phyloP scores from a whole-genome alignment of 2,113 vertebrate species.

The Rhegmatorhina hoffmannsi region DNA sequence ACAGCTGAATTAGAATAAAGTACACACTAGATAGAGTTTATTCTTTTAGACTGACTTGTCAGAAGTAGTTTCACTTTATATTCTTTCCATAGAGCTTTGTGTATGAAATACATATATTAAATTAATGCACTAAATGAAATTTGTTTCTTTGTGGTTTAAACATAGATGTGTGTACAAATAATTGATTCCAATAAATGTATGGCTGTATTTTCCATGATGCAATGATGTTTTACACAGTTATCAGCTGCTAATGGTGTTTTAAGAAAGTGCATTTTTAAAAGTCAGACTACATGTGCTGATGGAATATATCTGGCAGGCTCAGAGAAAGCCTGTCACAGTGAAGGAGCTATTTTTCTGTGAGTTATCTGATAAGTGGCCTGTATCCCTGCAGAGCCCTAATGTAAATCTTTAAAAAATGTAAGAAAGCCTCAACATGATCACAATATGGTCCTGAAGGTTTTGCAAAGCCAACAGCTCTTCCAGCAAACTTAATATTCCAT shows the following conservation, averaged over 20 bases:
- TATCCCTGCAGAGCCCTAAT: slow-evolving; percentile 25
- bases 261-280: slow-evolving; percentile 1
- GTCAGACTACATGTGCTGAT: neutral
- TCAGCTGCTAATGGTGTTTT: neutral
- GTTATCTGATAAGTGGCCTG: slow-evolving; percentile 3
- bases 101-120: neutral
- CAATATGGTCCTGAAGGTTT: slow-evolving; percentile 1
- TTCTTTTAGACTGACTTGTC: neutral
- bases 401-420: slow-evolving; percentile 48
- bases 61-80: neutral
- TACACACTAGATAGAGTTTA: neutral
- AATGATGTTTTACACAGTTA: neutral
- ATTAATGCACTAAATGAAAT: neutral
- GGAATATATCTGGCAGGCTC: neutral
- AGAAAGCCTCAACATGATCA: slow-evolving; percentile 13
- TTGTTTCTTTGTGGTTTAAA: neutral
- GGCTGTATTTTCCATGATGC: neutral
- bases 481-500: slow-evolving; percentile 46
- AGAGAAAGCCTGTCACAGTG: slow-evolving; percentile 14
- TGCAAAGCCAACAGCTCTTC: slow-evolving; percentile 35
- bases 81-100: neutral
- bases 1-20: neutral
- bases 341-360: slow-evolving; percentile 34
- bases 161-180: neutral
- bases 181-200: neutral